Evolutionary conservation across 2,113 vertebrate species (phyloP), one percentile per base, ranked within the genome.

Genomic region (rat (Rattus norvegicus)): DNA sequence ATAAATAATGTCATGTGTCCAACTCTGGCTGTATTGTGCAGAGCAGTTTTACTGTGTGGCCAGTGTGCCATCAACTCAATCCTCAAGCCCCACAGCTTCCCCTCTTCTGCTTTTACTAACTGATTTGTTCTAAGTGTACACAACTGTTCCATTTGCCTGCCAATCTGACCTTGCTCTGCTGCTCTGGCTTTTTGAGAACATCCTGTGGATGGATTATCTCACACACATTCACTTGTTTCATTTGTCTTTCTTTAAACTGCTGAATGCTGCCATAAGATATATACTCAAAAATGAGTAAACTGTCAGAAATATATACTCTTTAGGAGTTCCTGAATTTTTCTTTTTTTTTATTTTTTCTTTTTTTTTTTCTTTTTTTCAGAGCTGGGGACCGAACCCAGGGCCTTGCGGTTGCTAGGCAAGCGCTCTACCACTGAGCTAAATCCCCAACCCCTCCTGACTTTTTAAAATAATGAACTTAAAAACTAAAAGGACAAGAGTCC

Each of bases 401-500:
- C n/a, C n/a, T n/a, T n/a, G n/a, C n/a, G n/a, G n/a, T n/a, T n/a
- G n/a, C n/a, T n/a, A n/a, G n/a, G n/a, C n/a, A n/a, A n/a, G n/a
- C n/a, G n/a, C n/a, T n/a, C n/a, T n/a, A n/a, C n/a, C n/a, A n/a
- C n/a, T n/a, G n/a, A n/a, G n/a, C n/a, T n/a, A n/a, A n/a, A n/a
- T n/a, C n/a, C n/a, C n/a, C n/a, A n/a, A n/a, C n/a, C n/a, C n/a
- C n/a, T n/a, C n/a, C n/a, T 56, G n/a, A 89, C 59, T 77, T 90
- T 87, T 85, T 13, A 88, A 84, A 93, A 67, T 22, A 90, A 88
- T 56, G 4, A 33, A 59, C 39, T 19, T 69, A 93, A n/a, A 92
- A 92, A 70, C 67, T 90, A 93, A 94, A 95, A 91, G 24, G 36
- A 77, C 14, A 92, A 87, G 13, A 92, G 39, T 84, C 43, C 76